These are phyloP conservation scores for Gallinago stenura DNA, from an alignment of 2,797 vertebrate genomes.

Conservation along the genomic window DNA sequence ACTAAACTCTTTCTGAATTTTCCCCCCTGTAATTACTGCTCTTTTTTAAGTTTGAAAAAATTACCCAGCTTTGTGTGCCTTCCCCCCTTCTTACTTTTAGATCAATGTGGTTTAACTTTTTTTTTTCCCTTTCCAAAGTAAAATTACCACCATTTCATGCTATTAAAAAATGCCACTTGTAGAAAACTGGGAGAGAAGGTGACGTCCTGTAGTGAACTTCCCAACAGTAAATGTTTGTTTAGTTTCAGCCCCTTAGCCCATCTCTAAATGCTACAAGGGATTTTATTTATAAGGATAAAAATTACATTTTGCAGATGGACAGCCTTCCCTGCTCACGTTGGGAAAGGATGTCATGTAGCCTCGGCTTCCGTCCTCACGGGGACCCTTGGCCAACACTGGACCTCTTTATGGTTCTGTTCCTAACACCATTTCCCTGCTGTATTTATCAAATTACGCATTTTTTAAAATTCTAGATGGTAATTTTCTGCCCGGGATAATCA, in stretches of 20 bases:
- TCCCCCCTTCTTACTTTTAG: slow-evolving; percentile 14
- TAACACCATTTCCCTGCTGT: background rate
- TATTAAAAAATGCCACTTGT: background rate
- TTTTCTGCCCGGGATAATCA: background rate
- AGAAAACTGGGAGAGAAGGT: background rate
- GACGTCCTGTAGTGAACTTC: background rate
- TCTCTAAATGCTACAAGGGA: background rate
- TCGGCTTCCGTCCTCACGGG: background rate
- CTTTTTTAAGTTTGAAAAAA: slow-evolving; percentile 49
- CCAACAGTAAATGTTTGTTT: background rate
- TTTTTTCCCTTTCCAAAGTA: slow-evolving; percentile 1
- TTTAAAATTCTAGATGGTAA: background rate
- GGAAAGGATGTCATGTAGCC: background rate
- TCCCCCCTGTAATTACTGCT: slow-evolving; percentile 40
- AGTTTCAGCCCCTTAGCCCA: background rate
- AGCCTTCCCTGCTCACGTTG: fast-evolving
- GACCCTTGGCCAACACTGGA: background rate
- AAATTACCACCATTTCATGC: slow-evolving; percentile 33
- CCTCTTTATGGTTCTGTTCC: background rate
- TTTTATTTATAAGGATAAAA: background rate
- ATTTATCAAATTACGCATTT: background rate
- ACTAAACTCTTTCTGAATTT: slow-evolving; percentile 12
- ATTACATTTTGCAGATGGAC: background rate
- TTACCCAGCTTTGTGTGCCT: background rate
- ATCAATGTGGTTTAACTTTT: background rate